These are phyloP conservation scores for Hippasteria phrygiana DNA, from an alignment of 53 echinoderm and acorn worm genomes.

Conservation along the genomic window DNA sequence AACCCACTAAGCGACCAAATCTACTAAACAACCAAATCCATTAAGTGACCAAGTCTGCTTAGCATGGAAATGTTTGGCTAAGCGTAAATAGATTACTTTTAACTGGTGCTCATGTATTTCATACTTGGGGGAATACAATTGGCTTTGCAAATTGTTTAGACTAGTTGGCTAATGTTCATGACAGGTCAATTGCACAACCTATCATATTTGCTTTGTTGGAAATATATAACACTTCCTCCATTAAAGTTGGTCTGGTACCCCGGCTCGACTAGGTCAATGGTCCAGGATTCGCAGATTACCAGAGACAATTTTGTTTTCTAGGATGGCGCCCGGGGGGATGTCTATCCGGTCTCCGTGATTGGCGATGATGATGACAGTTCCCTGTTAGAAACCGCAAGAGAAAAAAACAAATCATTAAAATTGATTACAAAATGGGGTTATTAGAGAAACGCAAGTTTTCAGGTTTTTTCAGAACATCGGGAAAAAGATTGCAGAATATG, in stretches of 20 bases:
- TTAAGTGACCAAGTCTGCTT: too few species aligned
- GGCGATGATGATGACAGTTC: slow-evolving; percentile 98
- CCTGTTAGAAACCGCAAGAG: slow-evolving; percentile 66
- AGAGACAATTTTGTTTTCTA: slow-evolving; percentile 97
- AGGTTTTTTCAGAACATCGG: too few species aligned
- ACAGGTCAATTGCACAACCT: background rate
- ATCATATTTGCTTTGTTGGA: background rate
- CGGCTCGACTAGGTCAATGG: slow-evolving; percentile 53
- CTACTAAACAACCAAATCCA: too few species aligned
- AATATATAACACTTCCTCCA: background rate
- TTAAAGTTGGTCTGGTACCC: background rate
- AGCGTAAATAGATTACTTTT: too few species aligned
- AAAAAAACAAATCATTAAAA: background rate
- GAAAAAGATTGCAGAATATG: too few species aligned
- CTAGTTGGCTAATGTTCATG: too few species aligned
- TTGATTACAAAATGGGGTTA: background rate
- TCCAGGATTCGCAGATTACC: slow-evolving; percentile 95
- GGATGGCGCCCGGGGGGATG: slow-evolving; percentile 92
- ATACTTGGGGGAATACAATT: too few species aligned
- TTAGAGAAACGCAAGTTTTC: too few species aligned
- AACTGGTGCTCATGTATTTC: too few species aligned
- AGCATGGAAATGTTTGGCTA: too few species aligned
- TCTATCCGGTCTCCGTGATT: slow-evolving; percentile 98
- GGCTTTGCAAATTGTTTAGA: too few species aligned
- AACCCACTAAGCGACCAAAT: too few species aligned